Base-by-base conservation (phyloP, 2,888 invertebrate genomes). In the Drosophila suboccidentalis region DNA sequence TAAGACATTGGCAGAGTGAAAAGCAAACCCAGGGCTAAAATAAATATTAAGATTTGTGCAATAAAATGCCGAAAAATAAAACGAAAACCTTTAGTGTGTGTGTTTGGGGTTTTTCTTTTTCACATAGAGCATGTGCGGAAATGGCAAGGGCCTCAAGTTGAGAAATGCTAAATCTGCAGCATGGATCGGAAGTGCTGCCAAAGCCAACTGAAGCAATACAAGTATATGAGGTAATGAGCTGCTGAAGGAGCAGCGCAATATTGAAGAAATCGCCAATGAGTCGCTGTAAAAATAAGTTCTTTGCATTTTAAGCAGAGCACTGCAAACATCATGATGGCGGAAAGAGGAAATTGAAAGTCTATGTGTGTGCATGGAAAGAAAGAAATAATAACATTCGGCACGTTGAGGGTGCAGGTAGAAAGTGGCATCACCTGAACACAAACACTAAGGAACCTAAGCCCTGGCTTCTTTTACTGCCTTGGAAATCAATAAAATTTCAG, bases 1-100 rank as follows among this genome's bases (percentile, higher is more conserved):
- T 41, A n/a, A 49, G n/a, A 29, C 51, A 41, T 47, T 60, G 47
- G 65, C 68, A 65, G 53, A 74, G 74, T 69, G 64, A 60, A 86
- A 80, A 86, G 78, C 54, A 80, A 87, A 78, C 67, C 70, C 73
- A 73, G 57, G 72, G 68, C 57, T 71, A 87, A 84, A 89, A 83
- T 71, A 88, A 88, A 87, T 84, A 89, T 89, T 84, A 84, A 78
- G 84, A 87, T 87, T 81, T 80, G 63, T 78, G 78, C 69, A 86
- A 82, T 78, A 88, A 86, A 86, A 87, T 85, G 68, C 66, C 51
- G 41, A 58, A 70, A 65, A 75, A 80, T 71, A 86, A 82, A 70
- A 83, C 54, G 80, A 85, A 61, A 74, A 78, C 61, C 41, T 55
- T 47, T n/a, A 58, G 43, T 39, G 38, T 76, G 46, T 50, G 29